These are phyloP conservation scores for Eudemis profundana DNA, from an alignment of 2,888 invertebrate genomes.

Conservation along the genomic window DNA sequence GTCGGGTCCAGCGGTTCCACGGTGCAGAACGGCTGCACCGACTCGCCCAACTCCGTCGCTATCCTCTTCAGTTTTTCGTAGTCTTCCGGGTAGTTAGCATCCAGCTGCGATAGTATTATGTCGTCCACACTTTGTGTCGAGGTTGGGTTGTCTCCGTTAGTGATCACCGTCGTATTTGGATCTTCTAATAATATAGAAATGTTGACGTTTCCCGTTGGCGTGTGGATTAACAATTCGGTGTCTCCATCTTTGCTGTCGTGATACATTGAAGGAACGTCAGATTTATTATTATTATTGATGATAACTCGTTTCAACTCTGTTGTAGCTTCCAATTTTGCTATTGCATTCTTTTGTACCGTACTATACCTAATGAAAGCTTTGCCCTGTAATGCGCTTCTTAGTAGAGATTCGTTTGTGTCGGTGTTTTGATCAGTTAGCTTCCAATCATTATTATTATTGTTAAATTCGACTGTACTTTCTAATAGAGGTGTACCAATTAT, in stretches of 20 bases:
- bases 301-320: slow-evolving; percentile 75
- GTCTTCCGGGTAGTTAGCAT: slow-evolving; percentile 90
- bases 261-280: slow-evolving; percentile 85
- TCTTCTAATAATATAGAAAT: slow-evolving; percentile 82
- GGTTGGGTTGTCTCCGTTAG: slow-evolving; percentile 82
- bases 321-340: slow-evolving; percentile 73
- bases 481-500: slow-evolving; percentile 83
- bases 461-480: slow-evolving; percentile 83
- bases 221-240: slow-evolving; percentile 73
- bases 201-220: slow-evolving; percentile 73
- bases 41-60: slow-evolving; percentile 92
- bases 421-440: slow-evolving; percentile 90
- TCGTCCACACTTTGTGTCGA: slow-evolving; percentile 89
- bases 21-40: slow-evolving; percentile 89
- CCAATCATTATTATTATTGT: slow-evolving; percentile 93
- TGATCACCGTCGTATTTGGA: slow-evolving; percentile 70
- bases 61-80: slow-evolving; percentile 94
- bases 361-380: slow-evolving; percentile 87
- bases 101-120: slow-evolving; percentile 88
- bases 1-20: slow-evolving; percentile 83
- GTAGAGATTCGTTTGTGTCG: slow-evolving; percentile 89
- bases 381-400: slow-evolving; percentile 93
- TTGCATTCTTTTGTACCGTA: slow-evolving; percentile 82
- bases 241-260: slow-evolving; percentile 72
- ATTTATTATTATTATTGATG: slow-evolving; percentile 79